A percentile compares a stretch with the other conserved stretches of the same genome.
phyloP scores from a whole-genome alignment of 2,888 invertebrate genomes.

The Pelosia muscerda region DNA sequence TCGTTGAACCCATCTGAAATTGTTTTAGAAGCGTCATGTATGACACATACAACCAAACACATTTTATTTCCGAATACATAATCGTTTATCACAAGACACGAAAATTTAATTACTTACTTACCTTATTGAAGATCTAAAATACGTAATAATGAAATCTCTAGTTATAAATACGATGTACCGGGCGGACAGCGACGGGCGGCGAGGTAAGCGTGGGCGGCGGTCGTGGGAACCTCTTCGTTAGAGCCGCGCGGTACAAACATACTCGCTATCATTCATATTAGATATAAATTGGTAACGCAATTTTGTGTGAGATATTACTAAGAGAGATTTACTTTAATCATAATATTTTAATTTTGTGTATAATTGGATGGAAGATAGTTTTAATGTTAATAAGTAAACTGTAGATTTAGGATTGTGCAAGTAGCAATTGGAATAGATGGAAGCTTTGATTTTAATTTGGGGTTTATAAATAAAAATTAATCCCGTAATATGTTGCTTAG shows the following conservation, averaged over 20 bases:
- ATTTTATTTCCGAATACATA: too few relatives aligned
- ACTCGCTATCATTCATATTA: constrained; percentile 6
- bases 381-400: background rate
- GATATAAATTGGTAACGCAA: background rate
- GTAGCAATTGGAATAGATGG: background rate
- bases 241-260: constrained; percentile 27
- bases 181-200: constrained; percentile 32
- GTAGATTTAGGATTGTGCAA: background rate
- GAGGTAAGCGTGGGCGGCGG: constrained; percentile 55
- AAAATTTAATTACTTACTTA: background rate
- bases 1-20: too few relatives aligned
- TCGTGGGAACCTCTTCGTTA: constrained; percentile 58
- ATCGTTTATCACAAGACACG: background rate
- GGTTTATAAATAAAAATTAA: too few relatives aligned
- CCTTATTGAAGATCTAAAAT: background rate
- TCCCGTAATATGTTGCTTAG: too few relatives aligned
- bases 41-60: too few relatives aligned
- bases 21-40: too few relatives aligned
- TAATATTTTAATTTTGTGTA: background rate
- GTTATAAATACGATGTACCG: constrained; percentile 51
- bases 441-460: too few relatives aligned
- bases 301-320: background rate
- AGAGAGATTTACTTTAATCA: background rate
- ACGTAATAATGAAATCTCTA: constrained; percentile 20
- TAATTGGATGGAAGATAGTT: background rate